phyloP scores from a whole-genome alignment of 2,888 invertebrate species.

The Eristalis tenax region DNA sequence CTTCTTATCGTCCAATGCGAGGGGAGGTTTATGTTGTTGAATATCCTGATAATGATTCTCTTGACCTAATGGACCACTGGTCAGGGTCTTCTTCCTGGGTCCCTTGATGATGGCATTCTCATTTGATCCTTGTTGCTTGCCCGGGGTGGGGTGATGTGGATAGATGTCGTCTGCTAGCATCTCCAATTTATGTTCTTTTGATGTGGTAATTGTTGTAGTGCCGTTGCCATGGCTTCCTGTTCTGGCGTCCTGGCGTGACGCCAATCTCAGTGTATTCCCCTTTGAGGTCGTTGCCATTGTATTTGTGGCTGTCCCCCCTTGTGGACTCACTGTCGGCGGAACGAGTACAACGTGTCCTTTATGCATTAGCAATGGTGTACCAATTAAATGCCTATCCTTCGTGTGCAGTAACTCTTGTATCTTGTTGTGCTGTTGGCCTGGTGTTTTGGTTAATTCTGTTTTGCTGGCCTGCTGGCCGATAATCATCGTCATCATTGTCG shows the following conservation, averaged over 20 bases:
- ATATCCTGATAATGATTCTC: constrained; percentile 43
- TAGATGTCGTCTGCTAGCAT: constrained; percentile 18
- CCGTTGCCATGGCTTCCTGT: constrained; percentile 9
- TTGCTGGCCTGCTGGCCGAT: constrained; percentile 19
- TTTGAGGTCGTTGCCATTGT: constrained; percentile 41
- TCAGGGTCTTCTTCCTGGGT: constrained; percentile 78
- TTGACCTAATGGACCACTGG: constrained; percentile 71
- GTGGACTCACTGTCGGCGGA: constrained; percentile 73
- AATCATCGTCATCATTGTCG: constrained; percentile 13
- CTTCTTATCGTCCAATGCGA: constrained; percentile 27
- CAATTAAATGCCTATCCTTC: constrained; percentile 80
- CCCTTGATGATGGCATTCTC: constrained; percentile 75
- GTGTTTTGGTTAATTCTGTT: constrained; percentile 13
- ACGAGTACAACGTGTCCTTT: constrained; percentile 79
- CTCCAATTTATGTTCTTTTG: constrained; percentile 63
- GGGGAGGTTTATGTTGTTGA: constrained; percentile 19
- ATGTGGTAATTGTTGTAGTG: constrained; percentile 48
- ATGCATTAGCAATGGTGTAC: constrained; percentile 79
- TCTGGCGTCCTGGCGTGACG: constrained; percentile 31
- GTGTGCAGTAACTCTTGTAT: constrained; percentile 75
- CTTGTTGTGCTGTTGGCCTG: constrained; percentile 73
- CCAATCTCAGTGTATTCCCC: constrained; percentile 43
- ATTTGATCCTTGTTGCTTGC: constrained; percentile 34
- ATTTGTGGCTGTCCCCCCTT: not conserved
- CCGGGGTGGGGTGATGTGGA: not conserved